Evolutionary conservation across 2,113 vertebrate species (phyloP), one percentile per base, ranked within the genome.

Genomic region (Oncorhynchus clarkii): DNA sequence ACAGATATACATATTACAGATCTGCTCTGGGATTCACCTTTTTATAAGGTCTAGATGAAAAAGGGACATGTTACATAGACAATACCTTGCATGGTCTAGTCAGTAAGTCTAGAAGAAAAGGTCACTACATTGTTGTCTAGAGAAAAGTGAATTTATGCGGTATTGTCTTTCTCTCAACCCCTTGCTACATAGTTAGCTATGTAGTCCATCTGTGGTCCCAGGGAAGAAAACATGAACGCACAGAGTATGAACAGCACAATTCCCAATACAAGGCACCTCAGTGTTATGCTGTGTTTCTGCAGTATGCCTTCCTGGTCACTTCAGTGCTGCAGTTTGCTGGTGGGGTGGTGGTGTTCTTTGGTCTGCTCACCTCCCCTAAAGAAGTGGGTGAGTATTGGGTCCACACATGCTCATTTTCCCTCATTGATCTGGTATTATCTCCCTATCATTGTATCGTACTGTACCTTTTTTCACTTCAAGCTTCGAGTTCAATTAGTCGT

Each of bases 251-350:
- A 12, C 39, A 11, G 16, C 51, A 54, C 51, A 18, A 54, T 54
- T 54, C 51, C 18, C 51, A 18, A 18, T 54, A 54, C 12, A 54
- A 54, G 51, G 3, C 51, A 14, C 48, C 7, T 34, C n/a, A 39
- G n/a, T 39, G 48, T 62, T 57, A 62, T 74, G 73, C 65, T 67
- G 66, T 45, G n/a, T 70, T 29, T 76, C 76, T 85, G 69, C 88
- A 99, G 97, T 98, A 98, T 13, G 97, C 96, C 83, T 99, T 99
- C 89, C 88, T 99, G 90, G 95, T 99, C 90, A 99, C 97, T 0
- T 96, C 97, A 0, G 94, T 95, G 3, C 95, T 98, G 75, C 97
- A 98, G 94, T 97, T 98, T 92, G 95, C 96, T 24, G 97, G 97
- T 18, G 97, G 97, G 64, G 83, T 98, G n/a, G 48, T 98, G 27